These are phyloP conservation scores for Sciurus niger DNA, from an alignment of 2,113 vertebrate species.

Conservation along the genomic window DNA sequence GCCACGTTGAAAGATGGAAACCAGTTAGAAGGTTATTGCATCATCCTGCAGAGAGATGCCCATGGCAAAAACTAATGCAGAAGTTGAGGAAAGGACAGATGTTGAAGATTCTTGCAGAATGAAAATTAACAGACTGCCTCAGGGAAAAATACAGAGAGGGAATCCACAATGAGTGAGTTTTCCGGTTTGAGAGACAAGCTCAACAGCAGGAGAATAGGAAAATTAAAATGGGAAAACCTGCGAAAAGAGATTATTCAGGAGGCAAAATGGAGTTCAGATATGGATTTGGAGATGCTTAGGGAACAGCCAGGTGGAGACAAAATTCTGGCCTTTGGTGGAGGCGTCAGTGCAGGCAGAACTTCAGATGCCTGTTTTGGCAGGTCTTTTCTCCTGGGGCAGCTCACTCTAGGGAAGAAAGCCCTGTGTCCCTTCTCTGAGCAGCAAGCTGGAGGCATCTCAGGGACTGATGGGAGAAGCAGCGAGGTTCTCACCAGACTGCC, in stretches of 20 bases:
- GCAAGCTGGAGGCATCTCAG: background rate
- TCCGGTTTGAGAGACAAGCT: background rate
- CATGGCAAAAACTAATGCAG: background rate
- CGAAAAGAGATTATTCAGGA: background rate
- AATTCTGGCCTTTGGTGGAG: background rate
- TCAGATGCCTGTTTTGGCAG: background rate
- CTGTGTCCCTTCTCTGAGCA: background rate
- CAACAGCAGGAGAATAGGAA: background rate
- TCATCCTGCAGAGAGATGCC: background rate
- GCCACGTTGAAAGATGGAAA: background rate
- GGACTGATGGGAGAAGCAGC: accelerated
- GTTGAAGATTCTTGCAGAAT: no score
- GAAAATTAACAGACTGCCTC: background rate
- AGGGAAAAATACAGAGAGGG: background rate
- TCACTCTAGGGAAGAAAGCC: background rate
- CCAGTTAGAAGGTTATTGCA: no score
- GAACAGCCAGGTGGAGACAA: background rate
- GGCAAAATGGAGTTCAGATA: background rate
- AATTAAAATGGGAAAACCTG: background rate
- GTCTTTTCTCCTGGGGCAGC: background rate
- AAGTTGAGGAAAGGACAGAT: background rate
- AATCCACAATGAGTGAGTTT: background rate
- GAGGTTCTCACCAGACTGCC: background rate
- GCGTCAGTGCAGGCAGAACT: background rate
- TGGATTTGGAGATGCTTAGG: background rate